Evolutionary conservation across 1,140 invertebrate genomes (phyloP).

Genomic region (Acromyrmex heyeri): DNA sequence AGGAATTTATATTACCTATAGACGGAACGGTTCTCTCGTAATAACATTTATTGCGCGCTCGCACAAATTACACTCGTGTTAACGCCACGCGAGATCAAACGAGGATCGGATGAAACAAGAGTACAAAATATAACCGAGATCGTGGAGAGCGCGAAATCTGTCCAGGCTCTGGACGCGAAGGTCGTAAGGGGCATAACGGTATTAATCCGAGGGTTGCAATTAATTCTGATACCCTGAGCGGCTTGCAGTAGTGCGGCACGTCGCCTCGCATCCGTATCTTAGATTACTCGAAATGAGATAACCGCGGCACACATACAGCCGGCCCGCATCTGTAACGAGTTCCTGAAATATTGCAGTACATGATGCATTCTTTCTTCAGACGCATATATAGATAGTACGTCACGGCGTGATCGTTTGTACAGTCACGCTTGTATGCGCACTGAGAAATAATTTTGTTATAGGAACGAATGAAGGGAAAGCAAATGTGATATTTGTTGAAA

Average conservation of each 20-base stretch:
- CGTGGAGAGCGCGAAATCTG: conserved; percentile 66
- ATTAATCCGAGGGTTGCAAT: conserved; percentile 71
- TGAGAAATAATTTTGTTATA: too few relatives aligned
- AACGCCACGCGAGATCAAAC: conserved; percentile 21
- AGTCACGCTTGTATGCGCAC: neutral
- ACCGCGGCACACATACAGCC: neutral
- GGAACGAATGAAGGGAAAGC: too few relatives aligned
- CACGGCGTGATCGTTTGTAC: neutral
- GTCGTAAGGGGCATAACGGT: conserved; percentile 64
- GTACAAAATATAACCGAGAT: conserved; percentile 64
- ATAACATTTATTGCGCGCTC: conserved; percentile 21
- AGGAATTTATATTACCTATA: neutral
- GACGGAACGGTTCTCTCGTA: conserved; percentile 35
- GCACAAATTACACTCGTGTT: conserved; percentile 33
- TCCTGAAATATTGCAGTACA: conserved; percentile 56
- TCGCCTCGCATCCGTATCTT: conserved; percentile 42
- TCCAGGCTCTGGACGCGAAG: conserved; percentile 56
- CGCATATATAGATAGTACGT: neutral
- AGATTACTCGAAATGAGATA: conserved; percentile 61
- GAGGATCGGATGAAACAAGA: conserved; percentile 63
- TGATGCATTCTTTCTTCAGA: conserved; percentile 4
- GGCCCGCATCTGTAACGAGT: conserved; percentile 60
- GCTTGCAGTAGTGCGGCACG: conserved; percentile 50
- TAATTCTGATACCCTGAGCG: conserved; percentile 70
- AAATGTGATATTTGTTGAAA: too few relatives aligned